Conservation (phyloP, 2,888 invertebrate species). For the Cabera pusaria region DNA sequence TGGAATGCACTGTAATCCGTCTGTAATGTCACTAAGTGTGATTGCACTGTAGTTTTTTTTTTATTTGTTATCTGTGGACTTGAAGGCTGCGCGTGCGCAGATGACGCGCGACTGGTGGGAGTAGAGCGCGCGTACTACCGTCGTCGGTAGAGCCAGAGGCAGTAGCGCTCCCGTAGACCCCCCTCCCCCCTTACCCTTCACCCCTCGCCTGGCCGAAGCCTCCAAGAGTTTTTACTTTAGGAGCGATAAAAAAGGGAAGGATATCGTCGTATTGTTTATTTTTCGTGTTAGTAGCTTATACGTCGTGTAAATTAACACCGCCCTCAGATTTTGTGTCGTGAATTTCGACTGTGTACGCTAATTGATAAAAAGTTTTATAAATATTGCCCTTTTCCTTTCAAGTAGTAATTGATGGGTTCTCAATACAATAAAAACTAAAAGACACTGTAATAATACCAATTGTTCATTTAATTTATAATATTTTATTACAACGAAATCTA, state of each 20-base stretch:
- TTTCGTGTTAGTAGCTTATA: conserved; percentile 80
- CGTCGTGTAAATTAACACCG: conserved; percentile 77
- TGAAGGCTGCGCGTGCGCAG: conserved; percentile 70
- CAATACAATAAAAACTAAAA: too few species aligned
- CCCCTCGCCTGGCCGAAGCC: conserved; percentile 55
- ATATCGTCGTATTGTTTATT: conserved; percentile 78
- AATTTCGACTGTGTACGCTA: conserved; percentile 58
- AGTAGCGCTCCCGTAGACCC: conserved; percentile 77
- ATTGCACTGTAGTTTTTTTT: conserved; percentile 43
- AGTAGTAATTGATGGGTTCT: too few species aligned
- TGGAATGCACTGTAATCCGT: conserved; percentile 71
- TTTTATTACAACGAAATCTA: conserved; percentile 80
- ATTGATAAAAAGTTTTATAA: conserved; percentile 43
- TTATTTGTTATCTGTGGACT: conserved; percentile 44
- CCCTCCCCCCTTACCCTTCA: conserved; percentile 43
- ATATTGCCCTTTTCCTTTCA: conserved; percentile 33
- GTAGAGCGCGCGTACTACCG: conserved; percentile 75
- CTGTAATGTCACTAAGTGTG: conserved; percentile 40
- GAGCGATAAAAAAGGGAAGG: conserved; percentile 78
- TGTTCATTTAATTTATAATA: conserved; percentile 33
- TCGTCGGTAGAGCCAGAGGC: conserved; percentile 63
- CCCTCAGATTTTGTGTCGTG: conserved; percentile 60
- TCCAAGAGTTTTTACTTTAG: conserved; percentile 71
- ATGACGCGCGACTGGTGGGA: conserved; percentile 71
- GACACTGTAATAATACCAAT: conserved; percentile 22